Conservation (phyloP, 2,797 vertebrate genomes). For the Muscicapa comitata region DNA sequence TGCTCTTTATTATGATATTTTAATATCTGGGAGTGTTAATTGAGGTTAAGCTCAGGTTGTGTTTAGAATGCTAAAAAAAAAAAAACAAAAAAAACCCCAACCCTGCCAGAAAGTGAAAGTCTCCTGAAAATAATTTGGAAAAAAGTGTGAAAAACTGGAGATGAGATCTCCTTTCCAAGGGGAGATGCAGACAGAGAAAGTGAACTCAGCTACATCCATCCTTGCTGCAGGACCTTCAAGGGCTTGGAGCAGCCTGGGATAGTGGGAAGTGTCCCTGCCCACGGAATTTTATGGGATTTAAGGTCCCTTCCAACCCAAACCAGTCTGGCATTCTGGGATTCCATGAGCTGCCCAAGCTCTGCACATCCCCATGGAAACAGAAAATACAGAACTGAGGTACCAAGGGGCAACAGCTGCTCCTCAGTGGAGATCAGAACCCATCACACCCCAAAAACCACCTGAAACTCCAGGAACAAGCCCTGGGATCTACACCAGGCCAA, state of each 20-base stretch:
- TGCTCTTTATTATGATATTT: neutral
- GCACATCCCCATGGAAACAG: fast-evolving
- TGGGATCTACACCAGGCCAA: neutral
- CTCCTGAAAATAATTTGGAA: neutral
- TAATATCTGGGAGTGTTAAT: conserved; percentile 29
- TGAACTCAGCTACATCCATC: fast-evolving
- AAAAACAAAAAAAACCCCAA: neutral
- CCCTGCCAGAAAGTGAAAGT: neutral
- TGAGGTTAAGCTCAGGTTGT: conserved; percentile 37
- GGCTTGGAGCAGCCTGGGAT: neutral
- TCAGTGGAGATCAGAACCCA: fast-evolving
- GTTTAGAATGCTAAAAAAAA: neutral
- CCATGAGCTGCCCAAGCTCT: neutral
- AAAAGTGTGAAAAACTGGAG: neutral
- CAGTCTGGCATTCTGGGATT: neutral
- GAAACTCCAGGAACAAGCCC: neutral
- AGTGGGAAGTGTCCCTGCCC: neutral
- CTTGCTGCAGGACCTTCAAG: neutral
- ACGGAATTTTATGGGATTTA: neutral
- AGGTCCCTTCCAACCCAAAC: neutral
- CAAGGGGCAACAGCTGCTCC: neutral
- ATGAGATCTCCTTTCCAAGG: neutral
- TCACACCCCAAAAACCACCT: neutral
- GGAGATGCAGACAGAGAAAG: fast-evolving
- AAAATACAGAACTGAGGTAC: fast-evolving